phyloP scores from a whole-genome alignment of 2,797 vertebrate species.

The Epinephelus coioides region DNA sequence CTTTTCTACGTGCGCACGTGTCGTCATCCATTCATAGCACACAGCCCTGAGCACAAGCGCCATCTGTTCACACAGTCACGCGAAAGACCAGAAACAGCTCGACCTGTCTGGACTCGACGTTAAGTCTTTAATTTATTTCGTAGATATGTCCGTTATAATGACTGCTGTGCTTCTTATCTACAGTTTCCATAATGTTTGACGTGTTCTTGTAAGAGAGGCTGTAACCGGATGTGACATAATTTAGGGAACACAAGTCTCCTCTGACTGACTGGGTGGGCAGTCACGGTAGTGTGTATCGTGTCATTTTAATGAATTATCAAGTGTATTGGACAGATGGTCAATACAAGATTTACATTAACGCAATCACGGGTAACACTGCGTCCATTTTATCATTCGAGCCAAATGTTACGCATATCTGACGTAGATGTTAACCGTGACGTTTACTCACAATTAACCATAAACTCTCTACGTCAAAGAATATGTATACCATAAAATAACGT shows the following conservation, averaged over 20 bases:
- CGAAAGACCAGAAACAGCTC: neutral
- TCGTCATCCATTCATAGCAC: slow-evolving; percentile 71
- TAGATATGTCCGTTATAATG: neutral
- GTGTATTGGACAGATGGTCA: slow-evolving; percentile 25
- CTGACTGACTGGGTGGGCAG: neutral
- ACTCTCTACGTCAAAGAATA: neutral
- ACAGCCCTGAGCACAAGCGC: neutral
- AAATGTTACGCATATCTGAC: neutral
- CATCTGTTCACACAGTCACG: neutral
- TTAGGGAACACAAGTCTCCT: neutral
- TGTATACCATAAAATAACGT: neutral
- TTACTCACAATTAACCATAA: neutral
- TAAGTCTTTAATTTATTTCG: neutral
- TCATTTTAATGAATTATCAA: slow-evolving; percentile 18
- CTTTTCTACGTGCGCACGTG: slow-evolving; percentile 65
- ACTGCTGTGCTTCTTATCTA: accelerated
- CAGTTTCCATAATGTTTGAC: neutral
- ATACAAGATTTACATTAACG: neutral
- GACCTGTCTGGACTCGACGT: no score
- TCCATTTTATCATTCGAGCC: neutral
- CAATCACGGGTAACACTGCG: accelerated
- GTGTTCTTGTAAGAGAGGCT: slow-evolving; percentile 12
- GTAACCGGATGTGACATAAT: slow-evolving; percentile 63
- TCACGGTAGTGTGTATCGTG: neutral
- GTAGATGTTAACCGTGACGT: neutral